Percentiles rank a stretch among this genome's conserved stretches.
Evolutionary conservation across 2,113 vertebrate species (phyloP).

Genomic region (Thalassoma bifasciatum): DNA sequence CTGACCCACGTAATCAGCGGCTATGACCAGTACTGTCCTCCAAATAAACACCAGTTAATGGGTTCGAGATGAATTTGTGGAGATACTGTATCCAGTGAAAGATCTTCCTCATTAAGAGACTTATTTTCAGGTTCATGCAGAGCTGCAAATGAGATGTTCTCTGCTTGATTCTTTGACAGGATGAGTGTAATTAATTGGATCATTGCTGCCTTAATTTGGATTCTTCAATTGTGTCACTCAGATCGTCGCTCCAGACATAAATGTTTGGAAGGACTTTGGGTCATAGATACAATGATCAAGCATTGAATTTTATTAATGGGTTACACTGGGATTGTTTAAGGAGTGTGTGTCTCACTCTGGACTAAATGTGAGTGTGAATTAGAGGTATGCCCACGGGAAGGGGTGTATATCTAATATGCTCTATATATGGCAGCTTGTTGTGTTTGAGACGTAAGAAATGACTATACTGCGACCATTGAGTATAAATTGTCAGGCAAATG

Average conservation of each 20-base stretch:
- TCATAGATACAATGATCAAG: not conserved
- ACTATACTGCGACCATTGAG: too few species aligned
- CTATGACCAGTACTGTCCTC: not conserved
- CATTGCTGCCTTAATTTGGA: slow-evolving; percentile 50
- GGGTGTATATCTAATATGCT: too few species aligned
- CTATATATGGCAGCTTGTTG: too few species aligned
- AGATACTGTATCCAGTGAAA: slow-evolving; percentile 24
- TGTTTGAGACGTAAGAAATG: too few species aligned
- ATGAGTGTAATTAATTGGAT: slow-evolving; percentile 64
- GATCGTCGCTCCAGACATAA: slow-evolving; percentile 17
- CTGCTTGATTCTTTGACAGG: slow-evolving; percentile 48
- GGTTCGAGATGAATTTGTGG: slow-evolving; percentile 34
- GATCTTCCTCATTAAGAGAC: slow-evolving; percentile 23
- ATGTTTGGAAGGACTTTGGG: not conserved
- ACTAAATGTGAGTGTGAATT: too few species aligned
- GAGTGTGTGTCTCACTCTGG: too few species aligned
- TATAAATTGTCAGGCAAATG: too few species aligned
- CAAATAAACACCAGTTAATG: slow-evolving; percentile 3
- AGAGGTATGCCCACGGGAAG: too few species aligned
- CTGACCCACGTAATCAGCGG: not conserved
- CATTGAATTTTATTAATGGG: too few species aligned
- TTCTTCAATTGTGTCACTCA: slow-evolving; percentile 29
- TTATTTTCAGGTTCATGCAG: slow-evolving; percentile 44
- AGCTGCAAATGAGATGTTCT: slow-evolving; percentile 61
- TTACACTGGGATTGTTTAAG: not conserved